phyloP scores from a whole-genome alignment of 2,113 vertebrate species.

The Oreochromis tanganicae region DNA sequence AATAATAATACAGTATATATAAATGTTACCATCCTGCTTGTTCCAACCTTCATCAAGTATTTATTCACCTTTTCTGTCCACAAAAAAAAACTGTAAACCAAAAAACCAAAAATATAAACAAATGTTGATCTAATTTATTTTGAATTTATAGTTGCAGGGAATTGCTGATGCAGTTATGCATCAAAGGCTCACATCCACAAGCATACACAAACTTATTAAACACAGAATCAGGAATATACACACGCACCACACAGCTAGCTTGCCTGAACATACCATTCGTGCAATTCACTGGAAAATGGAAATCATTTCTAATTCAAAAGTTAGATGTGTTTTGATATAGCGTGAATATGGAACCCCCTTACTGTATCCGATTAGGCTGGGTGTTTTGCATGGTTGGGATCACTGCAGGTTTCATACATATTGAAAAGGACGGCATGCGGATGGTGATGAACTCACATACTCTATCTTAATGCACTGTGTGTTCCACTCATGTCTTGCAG shows the following conservation, averaged over 20 bases:
- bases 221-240: neutral
- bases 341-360: slow-evolving; percentile 23
- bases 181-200: slow-evolving; percentile 13
- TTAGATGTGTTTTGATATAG: slow-evolving; percentile 51
- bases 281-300: slow-evolving; percentile 3
- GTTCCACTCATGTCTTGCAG: slow-evolving; percentile 36
- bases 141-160: slow-evolving; percentile 51
- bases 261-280: neutral
- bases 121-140: slow-evolving; percentile 54
- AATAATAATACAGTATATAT: slow-evolving; percentile 36
- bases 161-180: slow-evolving; percentile 21
- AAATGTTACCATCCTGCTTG: neutral
- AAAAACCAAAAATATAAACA: neutral
- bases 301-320: slow-evolving; percentile 43
- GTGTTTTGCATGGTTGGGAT: slow-evolving; percentile 46
- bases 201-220: neutral
- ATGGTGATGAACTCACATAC: neutral
- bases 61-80: neutral
- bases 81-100: slow-evolving; percentile 2
- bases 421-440: slow-evolving; percentile 29
- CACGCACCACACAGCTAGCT: neutral
- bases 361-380: slow-evolving; percentile 39
- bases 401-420: slow-evolving; percentile 41
- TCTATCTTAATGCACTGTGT: neutral
- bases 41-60: neutral